phyloP scores from a whole-genome alignment of 2,797 vertebrate species.

The Propithecus perrieri region DNA sequence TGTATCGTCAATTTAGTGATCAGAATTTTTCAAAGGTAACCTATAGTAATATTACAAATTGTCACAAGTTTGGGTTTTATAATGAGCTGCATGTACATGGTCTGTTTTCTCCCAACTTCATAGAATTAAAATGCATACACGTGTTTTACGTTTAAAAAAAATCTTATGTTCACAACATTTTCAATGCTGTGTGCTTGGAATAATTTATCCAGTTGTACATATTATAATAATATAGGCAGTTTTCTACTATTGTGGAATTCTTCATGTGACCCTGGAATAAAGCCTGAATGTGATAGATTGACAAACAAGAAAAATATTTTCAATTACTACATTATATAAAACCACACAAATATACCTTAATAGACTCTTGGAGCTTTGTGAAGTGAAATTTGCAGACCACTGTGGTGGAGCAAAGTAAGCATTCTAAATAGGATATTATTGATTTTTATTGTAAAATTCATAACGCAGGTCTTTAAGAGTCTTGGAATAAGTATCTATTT shows the following conservation, averaged over 20 bases:
- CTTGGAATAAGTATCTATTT: conserved; percentile 65
- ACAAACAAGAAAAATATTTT: conserved; percentile 30
- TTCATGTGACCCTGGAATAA: conserved; percentile 4
- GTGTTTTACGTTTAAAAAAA: background rate
- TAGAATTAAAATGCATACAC: background rate
- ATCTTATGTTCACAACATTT: background rate
- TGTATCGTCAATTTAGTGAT: background rate
- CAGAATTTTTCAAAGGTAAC: background rate
- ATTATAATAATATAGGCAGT: background rate
- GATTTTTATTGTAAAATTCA: conserved; percentile 71
- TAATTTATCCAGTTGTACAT: background rate
- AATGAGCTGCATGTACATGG: background rate
- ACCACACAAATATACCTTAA: conserved; percentile 30
- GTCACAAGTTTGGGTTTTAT: background rate
- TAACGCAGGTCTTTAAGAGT: conserved; percentile 60
- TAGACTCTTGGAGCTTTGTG: conserved; percentile 41
- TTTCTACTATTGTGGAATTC: background rate
- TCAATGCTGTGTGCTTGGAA: background rate
- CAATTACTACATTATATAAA: background rate
- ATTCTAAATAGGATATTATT: conserved; percentile 71
- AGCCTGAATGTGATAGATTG: background rate
- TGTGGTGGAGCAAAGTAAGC: conserved; percentile 33
- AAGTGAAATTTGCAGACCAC: conserved; percentile 48
- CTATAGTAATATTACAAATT: background rate
- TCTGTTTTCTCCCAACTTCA: background rate